Base-by-base conservation (phyloP, 2,888 invertebrate genomes). In the Zelleria hepariella region DNA sequence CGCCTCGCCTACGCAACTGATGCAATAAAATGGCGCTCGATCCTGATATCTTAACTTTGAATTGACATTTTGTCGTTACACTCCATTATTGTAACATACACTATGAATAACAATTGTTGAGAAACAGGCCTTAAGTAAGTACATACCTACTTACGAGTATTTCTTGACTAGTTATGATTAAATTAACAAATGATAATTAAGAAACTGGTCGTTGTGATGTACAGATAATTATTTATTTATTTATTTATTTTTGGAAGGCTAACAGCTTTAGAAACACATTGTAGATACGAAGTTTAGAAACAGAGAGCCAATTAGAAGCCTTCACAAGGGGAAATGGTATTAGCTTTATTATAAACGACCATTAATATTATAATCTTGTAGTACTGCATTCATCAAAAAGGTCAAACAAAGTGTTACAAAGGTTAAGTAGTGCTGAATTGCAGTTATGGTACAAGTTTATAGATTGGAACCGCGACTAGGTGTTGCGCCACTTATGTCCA, bases 1-100 rank as follows among this genome's bases (percentile, higher is more conserved):
- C 68, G 57, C 60, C 42, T 58, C 58, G n/a, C 18, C 42, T 48
- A 32, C 47, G 57, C 25, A 55, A 27, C 55, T 20, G 20, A 8
- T 42, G 32, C 32, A 42, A 42, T 42, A 42, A 42, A 42, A 42
- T 42, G 15, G 32, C 32, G 15, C 32, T 42, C 32, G 32, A 42
- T 42, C n/a, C n/a, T n/a, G 32, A 15, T 42, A 42, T 42, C 6
- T 42, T 42, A 15, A 42, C 32, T 42, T 42, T 42, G 32, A 42
- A 42, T 42, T 42, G 32, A 42, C 32, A 42, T 42, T 42, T 42
- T 42, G 32, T 42, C 10, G 1, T 10, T 42, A 42, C 32, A 42
- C 10, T 42, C 10, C 0, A 2, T 15, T 42, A 5, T 42, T 42
- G 32, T 42, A 42, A 10, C 32, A 4, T 42, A 15, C 6, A 42